A percentile compares a stretch with the other conserved stretches of the same genome.
These are phyloP conservation scores for Abramis brama DNA, from an alignment of 2,113 vertebrate species.

Conservation along the genomic window DNA sequence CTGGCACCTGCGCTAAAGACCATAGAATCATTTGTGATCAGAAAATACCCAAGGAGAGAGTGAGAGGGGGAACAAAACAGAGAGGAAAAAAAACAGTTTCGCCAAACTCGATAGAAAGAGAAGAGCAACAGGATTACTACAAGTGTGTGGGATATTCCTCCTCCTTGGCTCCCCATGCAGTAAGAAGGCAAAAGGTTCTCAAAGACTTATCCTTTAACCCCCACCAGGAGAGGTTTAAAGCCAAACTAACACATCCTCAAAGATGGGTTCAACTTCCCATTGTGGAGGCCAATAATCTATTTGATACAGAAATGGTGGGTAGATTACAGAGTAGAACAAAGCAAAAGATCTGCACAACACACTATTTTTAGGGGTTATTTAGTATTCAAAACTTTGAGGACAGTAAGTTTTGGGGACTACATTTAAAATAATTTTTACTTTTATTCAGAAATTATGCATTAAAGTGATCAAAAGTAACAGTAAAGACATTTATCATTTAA, in stretches of 20 bases:
- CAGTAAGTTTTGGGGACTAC: no score
- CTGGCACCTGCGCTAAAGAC: constrained; percentile 70
- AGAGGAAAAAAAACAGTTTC: not conserved
- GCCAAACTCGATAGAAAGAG: constrained; percentile 60
- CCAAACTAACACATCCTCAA: constrained; percentile 53
- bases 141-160: constrained; percentile 74
- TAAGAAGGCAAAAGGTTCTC: constrained; percentile 17
- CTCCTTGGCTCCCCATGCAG: constrained; percentile 61
- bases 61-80: constrained; percentile 42
- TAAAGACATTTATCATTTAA: not conserved
- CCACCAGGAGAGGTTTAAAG: constrained; percentile 49
- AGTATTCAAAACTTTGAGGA: no score
- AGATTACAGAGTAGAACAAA: not conserved
- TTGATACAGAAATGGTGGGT: constrained; percentile 4
- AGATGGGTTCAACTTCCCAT: constrained; percentile 59
- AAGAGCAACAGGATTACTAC: constrained; percentile 65
- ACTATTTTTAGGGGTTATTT: no score
- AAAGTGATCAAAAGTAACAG: not conserved
- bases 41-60: constrained; percentile 41
- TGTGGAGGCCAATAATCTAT: constrained; percentile 62
- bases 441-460: not conserved
- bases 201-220: constrained; percentile 48
- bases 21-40: constrained; percentile 72
- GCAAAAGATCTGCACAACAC: not conserved
- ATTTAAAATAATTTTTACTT: no score